These are phyloP conservation scores for Tychaedon coryphoeus DNA, from an alignment of 2,113 vertebrate species.

Conservation along the genomic window DNA sequence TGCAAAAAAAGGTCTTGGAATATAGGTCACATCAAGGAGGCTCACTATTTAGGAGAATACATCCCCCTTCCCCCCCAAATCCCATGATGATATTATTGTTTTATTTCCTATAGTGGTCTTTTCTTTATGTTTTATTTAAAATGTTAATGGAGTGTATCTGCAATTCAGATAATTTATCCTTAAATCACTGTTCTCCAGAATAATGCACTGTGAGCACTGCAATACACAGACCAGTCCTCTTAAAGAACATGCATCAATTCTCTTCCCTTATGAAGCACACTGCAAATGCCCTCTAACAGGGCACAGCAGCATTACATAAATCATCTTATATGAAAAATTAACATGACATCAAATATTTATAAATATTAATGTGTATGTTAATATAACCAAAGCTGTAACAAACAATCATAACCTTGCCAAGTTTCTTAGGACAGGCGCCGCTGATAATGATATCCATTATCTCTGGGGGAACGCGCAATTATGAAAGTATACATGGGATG, in stretches of 20 bases:
- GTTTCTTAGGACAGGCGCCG: conserved; percentile 82
- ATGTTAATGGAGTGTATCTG: conserved; percentile 76
- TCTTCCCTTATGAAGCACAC: conserved; percentile 64
- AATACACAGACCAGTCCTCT: conserved; percentile 66
- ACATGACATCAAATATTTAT: conserved; percentile 88
- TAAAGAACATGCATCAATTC: conserved; percentile 75
- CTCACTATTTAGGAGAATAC: neutral
- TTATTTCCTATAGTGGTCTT: conserved; percentile 39
- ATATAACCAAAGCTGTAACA: conserved; percentile 85
- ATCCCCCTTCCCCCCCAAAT: neutral
- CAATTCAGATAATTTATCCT: conserved; percentile 77
- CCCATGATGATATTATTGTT: conserved; percentile 14
- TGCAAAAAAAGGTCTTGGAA: neutral
- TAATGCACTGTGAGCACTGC: conserved; percentile 67
- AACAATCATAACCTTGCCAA: conserved; percentile 85
- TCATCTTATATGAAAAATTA: conserved; percentile 87
- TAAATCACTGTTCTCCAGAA: conserved; percentile 70
- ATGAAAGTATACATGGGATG: conserved; percentile 73
- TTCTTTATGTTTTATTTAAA: conserved; percentile 82
- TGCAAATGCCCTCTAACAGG: conserved; percentile 81
- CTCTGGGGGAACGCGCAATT: conserved; percentile 76
- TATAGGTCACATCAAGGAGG: neutral
- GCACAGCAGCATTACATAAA: conserved; percentile 79
- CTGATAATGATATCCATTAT: conserved; percentile 87
- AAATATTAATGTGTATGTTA: conserved; percentile 90